Percentiles rank a stretch among this genome's conserved stretches.
phyloP scores from a whole-genome alignment of 1,140 invertebrate genomes.

The Mizuhopecten yessoensis region DNA sequence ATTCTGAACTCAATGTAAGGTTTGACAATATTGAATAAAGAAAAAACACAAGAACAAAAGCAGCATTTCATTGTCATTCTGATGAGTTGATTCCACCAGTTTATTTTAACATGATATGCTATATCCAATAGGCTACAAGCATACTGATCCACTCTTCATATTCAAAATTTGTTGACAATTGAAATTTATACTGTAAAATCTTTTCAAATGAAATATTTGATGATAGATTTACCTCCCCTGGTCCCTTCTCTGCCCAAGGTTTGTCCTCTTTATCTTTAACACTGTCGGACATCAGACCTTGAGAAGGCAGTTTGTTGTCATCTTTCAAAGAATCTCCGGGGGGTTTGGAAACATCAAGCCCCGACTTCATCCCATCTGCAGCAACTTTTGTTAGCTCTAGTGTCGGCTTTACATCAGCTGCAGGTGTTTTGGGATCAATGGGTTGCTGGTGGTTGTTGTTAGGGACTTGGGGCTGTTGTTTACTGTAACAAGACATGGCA shows the following conservation, averaged over 20 bases:
- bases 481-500: slow-evolving; percentile 51
- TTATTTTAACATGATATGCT: no score
- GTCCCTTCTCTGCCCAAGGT: slow-evolving; percentile 56
- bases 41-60: no score
- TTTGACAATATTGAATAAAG: no score
- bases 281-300: not conserved
- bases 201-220: no score
- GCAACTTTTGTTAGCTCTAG: not conserved
- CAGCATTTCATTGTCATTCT: no score
- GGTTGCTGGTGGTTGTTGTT: slow-evolving; percentile 46
- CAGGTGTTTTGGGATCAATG: slow-evolving; percentile 49
- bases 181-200: no score
- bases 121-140: no score
- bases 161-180: no score
- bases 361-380: slow-evolving; percentile 50
- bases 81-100: no score
- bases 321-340: slow-evolving; percentile 58
- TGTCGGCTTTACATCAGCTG: slow-evolving; percentile 55
- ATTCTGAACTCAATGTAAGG: slow-evolving; percentile 65
- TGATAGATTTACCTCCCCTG: not conserved
- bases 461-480: slow-evolving; percentile 59
- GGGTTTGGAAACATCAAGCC: slow-evolving; percentile 60
- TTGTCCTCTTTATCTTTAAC: slow-evolving; percentile 57
- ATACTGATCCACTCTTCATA: no score
- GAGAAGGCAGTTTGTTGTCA: slow-evolving; percentile 54